phyloP scores from a whole-genome alignment of 1,140 invertebrate genomes.

The Heliconius himera region DNA sequence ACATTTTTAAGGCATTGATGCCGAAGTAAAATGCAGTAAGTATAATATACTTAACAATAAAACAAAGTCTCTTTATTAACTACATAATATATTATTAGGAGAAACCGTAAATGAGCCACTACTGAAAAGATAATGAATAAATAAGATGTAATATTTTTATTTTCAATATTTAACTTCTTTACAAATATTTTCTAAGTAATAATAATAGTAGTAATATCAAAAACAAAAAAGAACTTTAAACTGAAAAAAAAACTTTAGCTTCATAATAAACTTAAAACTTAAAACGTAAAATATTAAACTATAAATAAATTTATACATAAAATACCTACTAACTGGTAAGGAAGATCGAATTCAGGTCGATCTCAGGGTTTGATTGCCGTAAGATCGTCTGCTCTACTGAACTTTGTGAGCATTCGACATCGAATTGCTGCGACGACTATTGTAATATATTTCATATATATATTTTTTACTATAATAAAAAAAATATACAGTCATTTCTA shows the following conservation, averaged over 20 bases:
- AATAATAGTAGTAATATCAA: no score
- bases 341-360: slow-evolving; percentile 5
- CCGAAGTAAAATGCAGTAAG: no score
- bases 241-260: no score
- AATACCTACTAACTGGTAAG: not conserved
- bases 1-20: no score
- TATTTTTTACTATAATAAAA: not conserved
- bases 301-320: not conserved
- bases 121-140: no score
- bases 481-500: not conserved
- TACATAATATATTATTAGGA: no score
- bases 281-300: not conserved
- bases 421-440: not conserved
- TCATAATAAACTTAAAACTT: not conserved
- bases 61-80: no score
- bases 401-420: not conserved
- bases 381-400: not conserved
- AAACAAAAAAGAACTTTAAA: not conserved
- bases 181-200: no score
- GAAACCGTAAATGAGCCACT: no score
- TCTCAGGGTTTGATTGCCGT: slow-evolving; percentile 12
- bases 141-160: no score
- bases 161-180: no score
- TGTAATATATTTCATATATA: not conserved
- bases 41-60: no score